Evolutionary conservation across 1,140 invertebrate species (phyloP).

Genomic region (Drosophila albomicans): DNA sequence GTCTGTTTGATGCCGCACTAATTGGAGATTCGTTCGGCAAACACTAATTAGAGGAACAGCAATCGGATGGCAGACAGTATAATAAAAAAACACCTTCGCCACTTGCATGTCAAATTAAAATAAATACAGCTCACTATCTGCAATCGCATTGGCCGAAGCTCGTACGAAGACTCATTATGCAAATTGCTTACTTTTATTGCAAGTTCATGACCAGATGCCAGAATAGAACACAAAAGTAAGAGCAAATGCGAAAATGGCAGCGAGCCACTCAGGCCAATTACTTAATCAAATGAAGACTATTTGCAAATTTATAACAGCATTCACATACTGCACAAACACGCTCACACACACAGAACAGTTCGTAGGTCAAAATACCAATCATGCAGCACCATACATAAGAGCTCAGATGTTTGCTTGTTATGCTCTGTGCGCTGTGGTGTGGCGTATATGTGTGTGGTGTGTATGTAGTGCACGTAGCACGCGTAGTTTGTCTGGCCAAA

Average conservation of each 20-base stretch:
- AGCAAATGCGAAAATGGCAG: conserved; percentile 19
- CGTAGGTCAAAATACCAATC: conserved; percentile 31
- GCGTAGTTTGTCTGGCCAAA: conserved; percentile 38
- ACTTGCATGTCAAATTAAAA: conserved; percentile 14
- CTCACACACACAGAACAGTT: conserved; percentile 16
- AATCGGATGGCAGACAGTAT: not conserved
- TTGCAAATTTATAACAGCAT: conserved; percentile 67
- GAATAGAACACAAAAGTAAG: not conserved
- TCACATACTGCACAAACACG: not conserved
- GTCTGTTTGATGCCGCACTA: conserved; percentile 1
- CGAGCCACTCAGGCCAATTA: conserved; percentile 55
- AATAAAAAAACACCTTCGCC: conserved; percentile 14
- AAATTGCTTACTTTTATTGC: conserved; percentile 58
- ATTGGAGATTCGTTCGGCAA: not conserved
- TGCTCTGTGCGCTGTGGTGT: not conserved
- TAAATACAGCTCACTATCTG: not conserved
- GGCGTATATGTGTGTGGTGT: not conserved
- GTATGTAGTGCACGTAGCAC: conserved; percentile 13
- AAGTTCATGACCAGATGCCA: conserved; percentile 18
- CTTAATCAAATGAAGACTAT: conserved; percentile 66
- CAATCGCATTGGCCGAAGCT: not conserved
- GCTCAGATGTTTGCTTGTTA: not conserved
- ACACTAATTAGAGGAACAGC: conserved; percentile 12
- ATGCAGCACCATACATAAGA: not conserved
- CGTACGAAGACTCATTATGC: conserved; percentile 46